Percentiles rank a stretch among this genome's conserved stretches.
phyloP scores from a whole-genome alignment of 1,140 invertebrate genomes.

The Tetramorium simillimum region DNA sequence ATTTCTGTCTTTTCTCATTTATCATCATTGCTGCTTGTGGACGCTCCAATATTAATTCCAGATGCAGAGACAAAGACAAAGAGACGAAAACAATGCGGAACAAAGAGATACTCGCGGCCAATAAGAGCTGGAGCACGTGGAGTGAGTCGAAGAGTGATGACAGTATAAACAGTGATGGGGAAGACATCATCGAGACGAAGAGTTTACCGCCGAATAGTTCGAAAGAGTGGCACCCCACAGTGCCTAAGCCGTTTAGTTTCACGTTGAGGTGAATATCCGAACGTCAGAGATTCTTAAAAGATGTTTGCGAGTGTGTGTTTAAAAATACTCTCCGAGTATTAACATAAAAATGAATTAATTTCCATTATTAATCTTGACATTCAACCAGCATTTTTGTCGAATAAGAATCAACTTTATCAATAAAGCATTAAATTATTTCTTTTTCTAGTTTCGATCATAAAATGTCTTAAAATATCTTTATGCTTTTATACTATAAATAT shows the following conservation, averaged over 20 bases:
- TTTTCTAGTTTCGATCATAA: background rate
- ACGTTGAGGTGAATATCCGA: conserved; percentile 86
- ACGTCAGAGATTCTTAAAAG: background rate
- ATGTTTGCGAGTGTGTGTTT: background rate
- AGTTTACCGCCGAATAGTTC: conserved; percentile 79
- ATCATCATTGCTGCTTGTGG: background rate
- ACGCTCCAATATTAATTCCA: conserved; percentile 41
- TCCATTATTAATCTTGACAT: background rate
- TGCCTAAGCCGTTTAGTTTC: conserved; percentile 89
- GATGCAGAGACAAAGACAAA: conserved; percentile 76
- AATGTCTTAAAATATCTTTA: background rate
- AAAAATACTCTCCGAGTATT: background rate
- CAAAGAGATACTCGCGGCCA: conserved; percentile 77
- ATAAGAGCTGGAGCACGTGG: conserved; percentile 78
- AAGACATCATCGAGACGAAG: conserved; percentile 80
- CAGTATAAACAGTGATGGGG: conserved; percentile 77
- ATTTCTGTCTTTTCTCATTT: background rate
- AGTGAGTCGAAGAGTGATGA: conserved; percentile 78
- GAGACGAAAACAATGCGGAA: conserved; percentile 77
- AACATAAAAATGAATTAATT: background rate
- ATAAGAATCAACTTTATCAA: background rate
- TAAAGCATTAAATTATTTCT: background rate
- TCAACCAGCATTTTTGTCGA: background rate
- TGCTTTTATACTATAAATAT: background rate
- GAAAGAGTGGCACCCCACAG: conserved; percentile 84